These are phyloP conservation scores for Scytalopus superciliaris DNA, from an alignment of 2,113 vertebrate species.

Conservation along the genomic window DNA sequence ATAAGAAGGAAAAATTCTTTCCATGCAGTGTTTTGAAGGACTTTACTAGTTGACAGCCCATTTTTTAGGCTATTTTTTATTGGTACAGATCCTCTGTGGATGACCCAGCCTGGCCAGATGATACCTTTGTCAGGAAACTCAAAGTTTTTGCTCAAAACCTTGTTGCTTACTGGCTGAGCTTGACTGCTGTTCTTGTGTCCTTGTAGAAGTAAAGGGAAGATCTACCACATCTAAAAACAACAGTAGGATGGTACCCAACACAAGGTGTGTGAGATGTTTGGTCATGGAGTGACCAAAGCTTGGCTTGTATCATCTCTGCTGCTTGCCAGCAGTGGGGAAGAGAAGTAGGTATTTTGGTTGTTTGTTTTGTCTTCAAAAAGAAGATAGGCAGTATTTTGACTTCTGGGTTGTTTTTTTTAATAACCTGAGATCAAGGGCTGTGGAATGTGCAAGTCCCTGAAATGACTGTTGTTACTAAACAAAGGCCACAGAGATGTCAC, in stretches of 20 bases:
- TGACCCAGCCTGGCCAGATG: neutral
- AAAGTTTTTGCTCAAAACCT: neutral
- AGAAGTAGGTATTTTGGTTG: neutral
- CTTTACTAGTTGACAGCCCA: neutral
- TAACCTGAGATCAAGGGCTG: neutral
- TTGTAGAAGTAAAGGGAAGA: neutral
- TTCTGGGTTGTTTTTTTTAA: neutral
- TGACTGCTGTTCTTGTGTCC: neutral
- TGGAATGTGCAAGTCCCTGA: neutral
- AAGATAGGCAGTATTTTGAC: neutral
- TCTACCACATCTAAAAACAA: neutral
- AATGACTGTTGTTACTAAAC: neutral
- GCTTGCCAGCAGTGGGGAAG: neutral
- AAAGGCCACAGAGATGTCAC: neutral
- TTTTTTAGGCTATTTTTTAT: neutral
- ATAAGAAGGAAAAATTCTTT: neutral
- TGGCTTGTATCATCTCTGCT: neutral
- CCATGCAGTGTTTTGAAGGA: neutral
- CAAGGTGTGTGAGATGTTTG: neutral
- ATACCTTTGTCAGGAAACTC: fast-evolving
- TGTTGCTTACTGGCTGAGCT: neutral
- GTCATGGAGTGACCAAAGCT: neutral
- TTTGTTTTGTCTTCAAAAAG: neutral
- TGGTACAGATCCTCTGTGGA: neutral
- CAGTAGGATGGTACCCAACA: fast-evolving